A percentile compares a stretch with the other conserved stretches of the same genome.
These are phyloP conservation scores for Calephelis nemesis DNA, from an alignment of 1,140 invertebrate genomes.

Conservation along the genomic window DNA sequence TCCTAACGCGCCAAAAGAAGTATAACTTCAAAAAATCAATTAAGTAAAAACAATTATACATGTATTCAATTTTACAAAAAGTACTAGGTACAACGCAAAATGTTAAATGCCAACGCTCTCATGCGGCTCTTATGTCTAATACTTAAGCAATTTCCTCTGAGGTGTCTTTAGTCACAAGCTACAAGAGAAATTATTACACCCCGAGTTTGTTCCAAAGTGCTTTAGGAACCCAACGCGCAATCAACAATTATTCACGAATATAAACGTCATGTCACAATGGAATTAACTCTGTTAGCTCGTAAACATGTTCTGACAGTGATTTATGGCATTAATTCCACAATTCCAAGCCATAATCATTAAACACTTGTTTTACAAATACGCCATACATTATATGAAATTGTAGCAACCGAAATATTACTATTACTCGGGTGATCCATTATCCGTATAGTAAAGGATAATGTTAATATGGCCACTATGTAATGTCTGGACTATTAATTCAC, in stretches of 20 bases:
- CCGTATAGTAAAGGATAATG: neutral
- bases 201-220: slow-evolving; percentile 2
- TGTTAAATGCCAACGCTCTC: neutral
- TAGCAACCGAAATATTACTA: slow-evolving; percentile 18
- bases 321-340: slow-evolving; percentile 70
- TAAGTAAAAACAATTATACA: too few species aligned
- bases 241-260: slow-evolving; percentile 73
- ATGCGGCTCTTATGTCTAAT: neutral
- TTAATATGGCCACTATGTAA: neutral
- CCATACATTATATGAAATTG: slow-evolving; percentile 33
- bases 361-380: slow-evolving; percentile 59
- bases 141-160: neutral
- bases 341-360: slow-evolving; percentile 63
- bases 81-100: too few species aligned
- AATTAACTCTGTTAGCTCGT: slow-evolving; percentile 75
- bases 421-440: neutral
- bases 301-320: slow-evolving; percentile 75
- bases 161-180: neutral
- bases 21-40: too few species aligned
- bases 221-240: slow-evolving; percentile 31
- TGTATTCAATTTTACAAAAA: neutral
- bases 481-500: neutral
- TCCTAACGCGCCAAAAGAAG: too few species aligned
- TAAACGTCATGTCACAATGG: slow-evolving; percentile 72
- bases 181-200: slow-evolving; percentile 7